A percentile compares a stretch with the other conserved stretches of the same genome.
These are phyloP conservation scores for Busseola fusca DNA, from an alignment of 2,888 invertebrate species.

Conservation along the genomic window DNA sequence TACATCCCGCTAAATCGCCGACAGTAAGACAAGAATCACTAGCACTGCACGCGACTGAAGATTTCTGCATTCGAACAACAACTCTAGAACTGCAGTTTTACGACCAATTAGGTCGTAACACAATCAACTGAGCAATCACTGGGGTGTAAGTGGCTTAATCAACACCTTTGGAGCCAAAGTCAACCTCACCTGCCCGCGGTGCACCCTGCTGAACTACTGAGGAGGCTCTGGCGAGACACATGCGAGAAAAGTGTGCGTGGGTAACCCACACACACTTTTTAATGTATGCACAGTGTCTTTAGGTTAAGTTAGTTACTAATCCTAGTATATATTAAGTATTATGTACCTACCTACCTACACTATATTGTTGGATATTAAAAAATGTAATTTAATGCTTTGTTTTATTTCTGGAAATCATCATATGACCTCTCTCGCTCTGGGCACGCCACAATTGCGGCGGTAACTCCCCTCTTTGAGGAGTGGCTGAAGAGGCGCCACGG, in stretches of 20 bases:
- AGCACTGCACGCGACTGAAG: not conserved
- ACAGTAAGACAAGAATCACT: not conserved
- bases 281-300: not conserved
- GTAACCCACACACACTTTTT: not conserved
- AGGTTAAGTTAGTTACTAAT: not conserved
- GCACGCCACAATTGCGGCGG: too few relatives aligned
- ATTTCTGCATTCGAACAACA: not conserved
- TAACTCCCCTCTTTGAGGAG: too few relatives aligned
- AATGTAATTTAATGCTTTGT: not conserved
- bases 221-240: constrained; percentile 21
- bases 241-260: not conserved
- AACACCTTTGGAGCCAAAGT: not conserved
- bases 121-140: not conserved
- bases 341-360: too few relatives aligned
- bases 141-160: not conserved
- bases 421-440: too few relatives aligned
- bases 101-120: not conserved
- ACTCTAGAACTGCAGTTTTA: not conserved
- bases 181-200: constrained; percentile 6
- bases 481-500: too few relatives aligned
- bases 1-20: constrained; percentile 31
- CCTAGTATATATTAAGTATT: too few relatives aligned
- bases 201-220: not conserved
- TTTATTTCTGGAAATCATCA: not conserved
- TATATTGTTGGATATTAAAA: too few relatives aligned